Conservation (phyloP, 1,140 invertebrate species). For the Copidosoma floridanum region DNA sequence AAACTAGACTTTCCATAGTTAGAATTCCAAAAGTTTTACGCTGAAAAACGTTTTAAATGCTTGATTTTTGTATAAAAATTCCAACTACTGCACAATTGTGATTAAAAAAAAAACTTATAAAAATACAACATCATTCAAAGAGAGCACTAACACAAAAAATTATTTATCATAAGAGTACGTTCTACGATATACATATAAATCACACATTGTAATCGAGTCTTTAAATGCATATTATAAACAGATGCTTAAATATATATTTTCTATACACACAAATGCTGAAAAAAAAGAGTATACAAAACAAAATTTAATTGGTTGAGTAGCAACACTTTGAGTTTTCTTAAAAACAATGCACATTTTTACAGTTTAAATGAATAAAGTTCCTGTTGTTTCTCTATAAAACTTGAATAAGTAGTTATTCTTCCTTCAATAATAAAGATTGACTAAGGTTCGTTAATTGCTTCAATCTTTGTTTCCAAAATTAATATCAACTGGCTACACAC, state of each 20-base stretch:
- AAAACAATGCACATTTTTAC: neutral
- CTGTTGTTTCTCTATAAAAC: no score
- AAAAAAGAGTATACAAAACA: no score
- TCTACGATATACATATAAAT: neutral
- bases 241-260: neutral
- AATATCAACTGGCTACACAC: no score
- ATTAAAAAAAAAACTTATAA: conserved; percentile 26
- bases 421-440: no score
- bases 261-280: no score
- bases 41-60: neutral
- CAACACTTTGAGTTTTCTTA: no score
- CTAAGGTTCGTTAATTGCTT: no score
- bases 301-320: conserved; percentile 7
- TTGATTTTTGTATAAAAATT: no score
- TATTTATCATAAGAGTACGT: neutral
- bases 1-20: neutral
- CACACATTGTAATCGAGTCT: conserved; percentile 15
- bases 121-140: conserved; percentile 23
- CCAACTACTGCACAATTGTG: no score
- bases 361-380: neutral
- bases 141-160: conserved; percentile 11
- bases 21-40: conserved; percentile 5
- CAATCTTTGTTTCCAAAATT: neutral
- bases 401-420: no score
- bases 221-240: conserved; percentile 3